Evolutionary conservation across 2,797 vertebrate species (phyloP).

Genomic region (Balearica regulorum): DNA sequence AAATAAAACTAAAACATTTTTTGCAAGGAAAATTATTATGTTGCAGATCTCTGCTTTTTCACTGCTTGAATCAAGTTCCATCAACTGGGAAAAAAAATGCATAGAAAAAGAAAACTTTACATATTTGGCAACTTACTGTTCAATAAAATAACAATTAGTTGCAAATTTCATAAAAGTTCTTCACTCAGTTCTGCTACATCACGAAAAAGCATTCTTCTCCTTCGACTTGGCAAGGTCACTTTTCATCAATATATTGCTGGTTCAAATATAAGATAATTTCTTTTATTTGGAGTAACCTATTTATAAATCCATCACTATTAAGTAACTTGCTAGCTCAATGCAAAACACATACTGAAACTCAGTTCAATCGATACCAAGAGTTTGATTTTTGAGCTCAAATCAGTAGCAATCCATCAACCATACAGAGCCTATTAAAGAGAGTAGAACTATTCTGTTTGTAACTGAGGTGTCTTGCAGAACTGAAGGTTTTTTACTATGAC

Average conservation of each 20-base stretch:
- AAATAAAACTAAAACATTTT: background rate
- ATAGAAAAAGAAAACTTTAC: background rate
- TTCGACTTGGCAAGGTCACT: background rate
- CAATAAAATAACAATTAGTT: background rate
- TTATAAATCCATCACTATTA: slow-evolving; percentile 39
- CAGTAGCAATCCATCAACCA: slow-evolving; percentile 11
- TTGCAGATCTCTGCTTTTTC: background rate
- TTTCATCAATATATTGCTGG: background rate
- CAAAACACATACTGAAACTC: background rate
- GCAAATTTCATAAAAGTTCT: background rate
- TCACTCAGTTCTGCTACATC: background rate
- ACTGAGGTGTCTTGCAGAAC: background rate
- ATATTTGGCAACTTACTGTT: background rate
- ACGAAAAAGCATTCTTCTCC: background rate
- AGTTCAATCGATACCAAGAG: background rate
- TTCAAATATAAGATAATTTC: background rate
- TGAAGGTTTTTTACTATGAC: background rate
- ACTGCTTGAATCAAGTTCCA: background rate
- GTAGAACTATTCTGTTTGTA: background rate
- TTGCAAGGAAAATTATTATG: background rate
- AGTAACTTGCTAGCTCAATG: background rate
- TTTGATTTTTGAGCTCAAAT: slow-evolving; percentile 7
- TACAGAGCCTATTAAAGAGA: background rate
- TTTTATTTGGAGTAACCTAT: slow-evolving; percentile 5
- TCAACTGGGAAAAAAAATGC: background rate